Conservation (phyloP, 2,113 vertebrate genomes). For the Paralichthys olivaceus region DNA sequence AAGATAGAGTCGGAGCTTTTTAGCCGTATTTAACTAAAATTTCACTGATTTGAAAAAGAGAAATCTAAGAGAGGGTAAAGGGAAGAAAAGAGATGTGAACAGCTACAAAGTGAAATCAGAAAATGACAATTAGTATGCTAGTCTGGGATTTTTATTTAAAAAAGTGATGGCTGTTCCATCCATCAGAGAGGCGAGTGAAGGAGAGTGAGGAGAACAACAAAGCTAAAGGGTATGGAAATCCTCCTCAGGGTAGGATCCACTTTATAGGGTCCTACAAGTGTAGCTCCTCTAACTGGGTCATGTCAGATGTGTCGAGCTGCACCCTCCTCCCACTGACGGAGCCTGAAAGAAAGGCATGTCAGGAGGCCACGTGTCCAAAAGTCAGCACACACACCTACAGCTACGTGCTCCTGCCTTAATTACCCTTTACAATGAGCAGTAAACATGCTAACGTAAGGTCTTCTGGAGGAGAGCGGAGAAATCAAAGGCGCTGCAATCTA, state of each 20-base stretch:
- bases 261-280: conserved; percentile 60
- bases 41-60: background rate
- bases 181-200: conserved; percentile 25
- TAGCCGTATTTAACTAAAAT: background rate
- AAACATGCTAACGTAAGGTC: conserved; percentile 38
- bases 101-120: conserved; percentile 2
- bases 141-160: conserved; percentile 42
- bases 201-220: conserved; percentile 38
- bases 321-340: conserved; percentile 47
- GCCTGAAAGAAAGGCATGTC: conserved; percentile 45
- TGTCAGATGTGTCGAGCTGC: conserved; percentile 63
- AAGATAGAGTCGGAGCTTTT: conserved; percentile 30
- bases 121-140: background rate
- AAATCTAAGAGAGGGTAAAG: background rate
- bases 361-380: conserved; percentile 39
- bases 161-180: conserved; percentile 19
- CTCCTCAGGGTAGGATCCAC: conserved; percentile 60
- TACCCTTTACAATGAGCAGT: conserved; percentile 54
- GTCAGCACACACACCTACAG: conserved; percentile 39
- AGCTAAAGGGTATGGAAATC: conserved; percentile 57
- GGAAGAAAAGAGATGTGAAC: background rate
- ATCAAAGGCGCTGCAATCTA: conserved; percentile 42
- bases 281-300: conserved; percentile 73
- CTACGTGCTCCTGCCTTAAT: conserved; percentile 17
- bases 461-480: conserved; percentile 18